Conservation (phyloP, 1,140 invertebrate species). For the Helicorthomorpha holstii region DNA sequence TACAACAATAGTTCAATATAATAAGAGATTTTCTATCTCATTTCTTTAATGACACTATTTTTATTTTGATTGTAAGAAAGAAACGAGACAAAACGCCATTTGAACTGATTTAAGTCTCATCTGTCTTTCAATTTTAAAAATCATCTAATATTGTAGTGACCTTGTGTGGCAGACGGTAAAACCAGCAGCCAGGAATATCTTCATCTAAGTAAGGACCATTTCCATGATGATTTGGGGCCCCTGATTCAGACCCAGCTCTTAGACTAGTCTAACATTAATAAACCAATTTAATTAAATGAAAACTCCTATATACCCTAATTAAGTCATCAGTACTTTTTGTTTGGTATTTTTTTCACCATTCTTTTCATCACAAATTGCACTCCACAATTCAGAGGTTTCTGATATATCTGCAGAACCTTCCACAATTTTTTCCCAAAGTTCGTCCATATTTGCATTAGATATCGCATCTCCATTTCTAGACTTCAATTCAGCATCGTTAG, state of each 20-base stretch:
- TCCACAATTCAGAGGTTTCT: slow-evolving; percentile 1
- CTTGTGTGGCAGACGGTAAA: slow-evolving; percentile 41
- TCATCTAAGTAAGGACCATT: slow-evolving; percentile 22
- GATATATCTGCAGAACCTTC: slow-evolving; percentile 3
- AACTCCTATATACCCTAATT: not conserved
- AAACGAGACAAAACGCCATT: too few species aligned
- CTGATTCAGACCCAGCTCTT: too few species aligned
- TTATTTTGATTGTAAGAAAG: too few species aligned
- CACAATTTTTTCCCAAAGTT: slow-evolving; percentile 4
- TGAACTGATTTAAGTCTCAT: too few species aligned
- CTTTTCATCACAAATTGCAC: slow-evolving; percentile 1
- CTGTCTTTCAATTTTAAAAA: too few species aligned
- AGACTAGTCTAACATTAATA: too few species aligned
- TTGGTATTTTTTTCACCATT: not conserved
- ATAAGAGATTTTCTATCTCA: too few species aligned
- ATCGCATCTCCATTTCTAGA: not conserved
- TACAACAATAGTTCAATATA: too few species aligned
- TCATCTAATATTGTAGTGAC: too few species aligned
- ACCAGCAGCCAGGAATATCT: slow-evolving; percentile 28
- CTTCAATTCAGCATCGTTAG: too few species aligned
- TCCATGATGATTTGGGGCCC: slow-evolving; percentile 18
- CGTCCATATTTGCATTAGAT: not conserved
- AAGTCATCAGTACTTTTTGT: not conserved
- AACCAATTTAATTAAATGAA: not conserved
- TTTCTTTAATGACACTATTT: too few species aligned